Evolutionary conservation across 2,113 vertebrate species (phyloP).

Genomic region (Lethenteron camtschaticum): DNA sequence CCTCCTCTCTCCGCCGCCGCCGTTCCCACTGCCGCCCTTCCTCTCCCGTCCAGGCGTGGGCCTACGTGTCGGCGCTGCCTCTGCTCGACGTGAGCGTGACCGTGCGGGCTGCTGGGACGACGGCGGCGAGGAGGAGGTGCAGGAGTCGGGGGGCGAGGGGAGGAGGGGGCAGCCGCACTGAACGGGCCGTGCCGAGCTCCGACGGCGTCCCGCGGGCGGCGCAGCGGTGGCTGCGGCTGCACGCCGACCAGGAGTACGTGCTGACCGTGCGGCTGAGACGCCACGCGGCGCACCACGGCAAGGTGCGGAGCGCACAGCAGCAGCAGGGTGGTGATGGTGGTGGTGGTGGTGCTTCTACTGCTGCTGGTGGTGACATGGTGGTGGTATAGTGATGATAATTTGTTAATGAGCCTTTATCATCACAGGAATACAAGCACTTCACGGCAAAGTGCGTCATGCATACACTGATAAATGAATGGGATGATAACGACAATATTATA

Average conservation of each 20-base stretch:
- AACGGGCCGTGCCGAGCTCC: slow-evolving; percentile 26
- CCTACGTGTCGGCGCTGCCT: slow-evolving; percentile 57
- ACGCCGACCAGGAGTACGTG: slow-evolving; percentile 93
- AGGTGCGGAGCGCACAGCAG: slow-evolving; percentile 14
- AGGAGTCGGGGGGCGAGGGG: no score
- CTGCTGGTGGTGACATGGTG: no score
- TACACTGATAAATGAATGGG: no score
- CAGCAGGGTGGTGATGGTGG: no score
- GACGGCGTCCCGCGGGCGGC: slow-evolving; percentile 28
- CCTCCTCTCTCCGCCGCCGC: not conserved
- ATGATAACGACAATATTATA: no score
- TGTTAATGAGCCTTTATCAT: no score
- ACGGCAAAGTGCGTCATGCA: no score
- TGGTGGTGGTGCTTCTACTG: no score
- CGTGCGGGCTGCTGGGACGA: slow-evolving; percentile 64
- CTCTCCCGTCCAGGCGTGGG: slow-evolving; percentile 40
- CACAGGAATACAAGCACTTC: no score
- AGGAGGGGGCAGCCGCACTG: slow-evolving; percentile 10
- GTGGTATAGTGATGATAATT: no score
- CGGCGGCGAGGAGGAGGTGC: slow-evolving; percentile 19
- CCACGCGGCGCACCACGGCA: slow-evolving; percentile 34
- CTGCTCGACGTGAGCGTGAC: slow-evolving; percentile 46
- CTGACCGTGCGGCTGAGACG: slow-evolving; percentile 59
- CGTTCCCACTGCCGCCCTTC: not conserved
- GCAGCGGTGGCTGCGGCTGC: slow-evolving; percentile 48